Conservation (phyloP, 2,888 invertebrate genomes). For the Alcis repandata region DNA sequence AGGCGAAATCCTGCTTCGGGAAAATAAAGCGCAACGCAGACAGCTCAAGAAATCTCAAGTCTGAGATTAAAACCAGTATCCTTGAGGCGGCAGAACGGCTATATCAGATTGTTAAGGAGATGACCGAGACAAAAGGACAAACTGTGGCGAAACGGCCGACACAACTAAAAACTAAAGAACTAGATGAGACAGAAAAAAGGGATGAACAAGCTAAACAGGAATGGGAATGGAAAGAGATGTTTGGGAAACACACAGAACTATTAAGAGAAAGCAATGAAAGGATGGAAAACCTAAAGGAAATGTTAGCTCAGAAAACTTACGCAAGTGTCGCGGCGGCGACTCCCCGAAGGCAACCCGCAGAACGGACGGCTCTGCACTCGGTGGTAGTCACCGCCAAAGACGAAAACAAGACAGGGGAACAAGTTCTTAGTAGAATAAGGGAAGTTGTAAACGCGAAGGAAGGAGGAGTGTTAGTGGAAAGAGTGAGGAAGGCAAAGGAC, state of each 20-base stretch:
- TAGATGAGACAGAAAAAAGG: constrained; percentile 49
- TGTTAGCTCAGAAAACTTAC: background rate
- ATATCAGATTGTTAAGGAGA: no score
- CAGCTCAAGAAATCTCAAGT: no score
- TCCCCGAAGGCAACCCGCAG: background rate
- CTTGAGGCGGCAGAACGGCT: no score
- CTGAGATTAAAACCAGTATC: no score
- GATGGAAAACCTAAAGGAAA: background rate
- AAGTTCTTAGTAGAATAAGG: background rate
- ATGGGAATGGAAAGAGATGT: no score
- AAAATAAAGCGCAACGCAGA: no score
- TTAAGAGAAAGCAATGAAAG: background rate
- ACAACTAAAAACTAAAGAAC: no score
- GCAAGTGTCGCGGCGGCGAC: background rate
- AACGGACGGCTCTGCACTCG: constrained; percentile 16
- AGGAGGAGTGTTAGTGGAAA: constrained; percentile 11
- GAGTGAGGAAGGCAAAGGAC: constrained; percentile 25
- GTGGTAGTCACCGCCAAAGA: constrained; percentile 6
- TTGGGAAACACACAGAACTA: constrained; percentile 1
- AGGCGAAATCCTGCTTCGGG: no score
- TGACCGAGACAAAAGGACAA: no score
- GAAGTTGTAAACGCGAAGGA: constrained; percentile 29
- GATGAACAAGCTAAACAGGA: no score
- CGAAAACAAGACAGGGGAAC: constrained; percentile 17
- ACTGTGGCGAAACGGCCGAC: no score